Conservation (phyloP, 2,888 invertebrate species). For the Dasypolia templi region DNA sequence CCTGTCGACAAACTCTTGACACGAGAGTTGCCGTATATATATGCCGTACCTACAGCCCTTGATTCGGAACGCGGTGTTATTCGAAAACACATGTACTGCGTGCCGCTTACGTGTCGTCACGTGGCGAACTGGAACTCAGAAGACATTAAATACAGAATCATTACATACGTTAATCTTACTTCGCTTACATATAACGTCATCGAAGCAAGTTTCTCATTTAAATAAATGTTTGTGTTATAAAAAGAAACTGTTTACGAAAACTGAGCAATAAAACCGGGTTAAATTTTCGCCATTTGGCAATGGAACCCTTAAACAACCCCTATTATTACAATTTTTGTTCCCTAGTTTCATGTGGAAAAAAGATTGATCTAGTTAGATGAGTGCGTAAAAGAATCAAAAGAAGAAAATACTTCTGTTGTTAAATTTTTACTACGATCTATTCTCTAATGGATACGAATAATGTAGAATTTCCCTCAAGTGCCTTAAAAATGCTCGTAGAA, state of each 20-base stretch:
- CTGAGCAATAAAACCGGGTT: neutral
- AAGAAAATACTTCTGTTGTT: conserved; percentile 35
- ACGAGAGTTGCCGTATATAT: conserved; percentile 59
- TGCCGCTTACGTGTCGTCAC: conserved; percentile 15
- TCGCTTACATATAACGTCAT: neutral
- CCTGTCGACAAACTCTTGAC: conserved; percentile 68
- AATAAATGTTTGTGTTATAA: neutral
- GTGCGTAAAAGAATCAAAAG: conserved; percentile 27
- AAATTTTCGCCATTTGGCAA: neutral
- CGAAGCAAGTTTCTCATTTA: neutral
- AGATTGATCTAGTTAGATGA: conserved; percentile 28
- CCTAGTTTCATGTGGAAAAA: neutral
- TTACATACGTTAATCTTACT: neutral
- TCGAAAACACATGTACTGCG: conserved; percentile 29
- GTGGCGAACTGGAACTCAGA: conserved; percentile 31
- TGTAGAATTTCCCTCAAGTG: conserved; percentile 45
- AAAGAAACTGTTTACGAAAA: neutral
- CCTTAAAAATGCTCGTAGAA: conserved; percentile 54
- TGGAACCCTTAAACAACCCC: neutral
- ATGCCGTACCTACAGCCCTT: conserved; percentile 24
- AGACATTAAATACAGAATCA: conserved; percentile 36
- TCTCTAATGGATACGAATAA: conserved; percentile 55
- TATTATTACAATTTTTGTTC: neutral
- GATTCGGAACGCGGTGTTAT: conserved; percentile 22
- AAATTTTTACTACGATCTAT: conserved; percentile 27